Evolutionary conservation across 2,113 vertebrate genomes (phyloP).

Genomic region (Cepphus grylle): DNA sequence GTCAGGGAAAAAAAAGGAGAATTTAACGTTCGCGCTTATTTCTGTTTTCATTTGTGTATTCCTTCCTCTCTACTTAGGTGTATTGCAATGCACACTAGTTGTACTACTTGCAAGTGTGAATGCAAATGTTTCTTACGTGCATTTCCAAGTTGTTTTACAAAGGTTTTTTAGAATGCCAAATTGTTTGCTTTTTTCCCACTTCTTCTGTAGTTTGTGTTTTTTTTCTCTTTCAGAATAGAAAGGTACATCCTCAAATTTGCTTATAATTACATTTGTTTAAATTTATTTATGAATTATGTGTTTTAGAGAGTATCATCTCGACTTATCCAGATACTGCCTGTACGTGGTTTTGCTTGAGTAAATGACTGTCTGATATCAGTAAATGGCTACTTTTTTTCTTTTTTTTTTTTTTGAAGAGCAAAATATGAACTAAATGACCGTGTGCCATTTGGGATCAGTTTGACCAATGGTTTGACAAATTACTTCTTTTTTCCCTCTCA

Average conservation of each 20-base stretch:
- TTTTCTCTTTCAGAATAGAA: background rate
- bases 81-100: background rate
- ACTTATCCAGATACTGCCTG: background rate
- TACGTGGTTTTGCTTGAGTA: background rate
- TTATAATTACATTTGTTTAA: background rate
- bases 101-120: background rate
- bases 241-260: background rate
- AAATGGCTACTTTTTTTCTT: background rate
- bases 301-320: background rate
- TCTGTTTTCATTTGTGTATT: background rate
- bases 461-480: background rate
- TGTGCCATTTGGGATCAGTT: background rate
- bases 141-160: background rate
- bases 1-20: background rate
- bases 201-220: background rate
- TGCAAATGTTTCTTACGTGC: background rate
- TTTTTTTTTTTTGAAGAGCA: background rate
- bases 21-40: background rate
- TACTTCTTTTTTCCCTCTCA: background rate
- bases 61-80: background rate
- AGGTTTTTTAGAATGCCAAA: background rate
- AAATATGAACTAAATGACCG: background rate
- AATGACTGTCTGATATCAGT: background rate
- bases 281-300: background rate
- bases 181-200: background rate